A percentile compares a stretch with the other conserved stretches of the same genome.
Evolutionary conservation across 1,140 invertebrate genomes (phyloP).

Genomic region (Anastatus disparis): DNA sequence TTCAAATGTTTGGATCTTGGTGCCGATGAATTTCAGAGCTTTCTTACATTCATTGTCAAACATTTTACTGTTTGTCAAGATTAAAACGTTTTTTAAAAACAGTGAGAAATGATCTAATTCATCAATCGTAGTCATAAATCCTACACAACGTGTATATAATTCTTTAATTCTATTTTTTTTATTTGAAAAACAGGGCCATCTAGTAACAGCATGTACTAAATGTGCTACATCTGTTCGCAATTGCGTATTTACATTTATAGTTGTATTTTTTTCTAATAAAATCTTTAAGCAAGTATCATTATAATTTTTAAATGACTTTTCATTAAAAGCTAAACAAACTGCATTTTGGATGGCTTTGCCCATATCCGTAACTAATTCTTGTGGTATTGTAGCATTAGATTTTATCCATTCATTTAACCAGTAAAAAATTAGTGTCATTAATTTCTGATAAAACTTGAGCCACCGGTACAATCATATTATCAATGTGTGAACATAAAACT

Average conservation of each 20-base stretch:
- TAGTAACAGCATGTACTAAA: not conserved
- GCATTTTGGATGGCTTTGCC: not conserved
- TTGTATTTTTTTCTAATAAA: not conserved
- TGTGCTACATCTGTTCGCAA: not conserved
- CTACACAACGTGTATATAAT: not conserved
- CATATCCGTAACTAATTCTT: slow-evolving; percentile 1
- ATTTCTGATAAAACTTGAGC: not conserved
- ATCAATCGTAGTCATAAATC: not conserved
- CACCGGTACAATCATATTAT: not conserved
- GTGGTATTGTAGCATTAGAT: not conserved
- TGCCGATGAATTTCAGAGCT: not conserved
- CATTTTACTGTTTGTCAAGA: not conserved
- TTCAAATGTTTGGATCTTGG: not conserved
- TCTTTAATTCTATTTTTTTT: not conserved
- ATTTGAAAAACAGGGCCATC: not conserved
- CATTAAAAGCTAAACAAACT: not conserved
- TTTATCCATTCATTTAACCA: slow-evolving; percentile 5
- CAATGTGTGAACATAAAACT: not conserved
- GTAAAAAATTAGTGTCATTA: slow-evolving; percentile 4
- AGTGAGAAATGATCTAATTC: not conserved
- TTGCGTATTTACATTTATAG: not conserved
- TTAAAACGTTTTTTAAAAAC: not conserved
- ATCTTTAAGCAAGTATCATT: not conserved
- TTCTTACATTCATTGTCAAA: not conserved
- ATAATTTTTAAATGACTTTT: not conserved